These are phyloP conservation scores for Chloroclystis v-ata DNA, from an alignment of 2,888 invertebrate genomes.

Conservation along the genomic window DNA sequence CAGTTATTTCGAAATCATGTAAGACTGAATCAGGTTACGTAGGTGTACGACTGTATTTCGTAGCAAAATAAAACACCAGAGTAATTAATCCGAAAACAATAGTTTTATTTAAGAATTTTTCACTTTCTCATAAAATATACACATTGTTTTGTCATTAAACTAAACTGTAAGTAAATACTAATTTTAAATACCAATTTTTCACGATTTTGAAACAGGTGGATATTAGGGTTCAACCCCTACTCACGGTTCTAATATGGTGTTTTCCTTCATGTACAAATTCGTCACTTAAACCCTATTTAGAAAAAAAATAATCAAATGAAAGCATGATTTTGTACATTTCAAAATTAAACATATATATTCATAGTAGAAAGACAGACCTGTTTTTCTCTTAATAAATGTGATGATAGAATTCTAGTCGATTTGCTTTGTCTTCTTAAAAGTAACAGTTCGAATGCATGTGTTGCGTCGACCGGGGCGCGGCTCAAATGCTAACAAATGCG, in stretches of 20 bases:
- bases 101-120: constrained; percentile 79
- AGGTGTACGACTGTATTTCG: no score
- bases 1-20: constrained; percentile 17
- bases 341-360: constrained; percentile 54
- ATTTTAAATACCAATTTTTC: constrained; percentile 77
- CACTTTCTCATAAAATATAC: constrained; percentile 79
- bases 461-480: constrained; percentile 28
- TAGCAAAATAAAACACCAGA: constrained; percentile 67
- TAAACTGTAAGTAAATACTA: constrained; percentile 79
- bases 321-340: constrained; percentile 77
- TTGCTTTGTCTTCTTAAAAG: constrained; percentile 70
- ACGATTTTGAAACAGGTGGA: constrained; percentile 60
- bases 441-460: constrained; percentile 63
- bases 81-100: constrained; percentile 78
- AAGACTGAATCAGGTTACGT: constrained; percentile 26
- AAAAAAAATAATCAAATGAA: constrained; percentile 69
- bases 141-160: constrained; percentile 79
- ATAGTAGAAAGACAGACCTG: constrained; percentile 49
- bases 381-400: constrained; percentile 65
- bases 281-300: constrained; percentile 72
- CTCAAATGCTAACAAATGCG: constrained; percentile 64
- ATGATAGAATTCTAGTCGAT: constrained; percentile 73
- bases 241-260: constrained; percentile 41
- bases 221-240: constrained; percentile 27
- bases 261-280: constrained; percentile 67